Evolutionary conservation across 1,140 invertebrate species (phyloP), one percentile per base, ranked within the genome.

Genomic region (Aethina tumida): DNA sequence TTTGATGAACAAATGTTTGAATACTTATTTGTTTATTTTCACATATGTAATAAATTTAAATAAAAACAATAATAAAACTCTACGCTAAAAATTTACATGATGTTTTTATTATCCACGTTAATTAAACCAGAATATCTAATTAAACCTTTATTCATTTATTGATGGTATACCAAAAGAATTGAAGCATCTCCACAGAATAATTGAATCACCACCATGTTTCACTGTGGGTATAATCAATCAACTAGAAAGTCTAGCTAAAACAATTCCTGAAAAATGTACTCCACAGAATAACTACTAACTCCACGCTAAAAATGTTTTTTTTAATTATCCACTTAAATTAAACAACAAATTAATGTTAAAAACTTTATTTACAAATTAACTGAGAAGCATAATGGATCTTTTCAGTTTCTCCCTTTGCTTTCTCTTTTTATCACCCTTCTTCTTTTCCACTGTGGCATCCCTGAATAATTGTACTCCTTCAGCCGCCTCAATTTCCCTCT

Each of bases 381-480:
- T 53, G 2, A 58, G 29, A 6, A 47, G 45, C 36, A 79, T 65
- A 24, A 79, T 62, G 3, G 75, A 75, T 52, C 84, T 64, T 62
- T 88, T 86, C 17, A 77, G 42, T 20, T 73, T 76, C 43, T 84
- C 78, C 49, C 79, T 76, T 32, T 77, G 72, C 52, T 71, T 77
- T 31, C 67, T 69, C 38, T 78, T 80, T 55, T 75, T 80, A 18
- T 78, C 75, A 22, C 73, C 77, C 16, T 77, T 68, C 45, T 76
- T 77, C 13, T 72, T 71, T 31, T 69, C 70, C 40, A 69, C 63
- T 1, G 76, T 79, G 1, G 87, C 83, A 58, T 93, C 90, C 38
- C 66, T 70, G 65, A 97, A 97, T 40, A 94, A 66, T 51, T 79
- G 75, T 9, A 89, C 72, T 33, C 81, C 77, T 47, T 90, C 76